phyloP scores from a whole-genome alignment of 2,888 invertebrate species.

The Hybos culiciformis region DNA sequence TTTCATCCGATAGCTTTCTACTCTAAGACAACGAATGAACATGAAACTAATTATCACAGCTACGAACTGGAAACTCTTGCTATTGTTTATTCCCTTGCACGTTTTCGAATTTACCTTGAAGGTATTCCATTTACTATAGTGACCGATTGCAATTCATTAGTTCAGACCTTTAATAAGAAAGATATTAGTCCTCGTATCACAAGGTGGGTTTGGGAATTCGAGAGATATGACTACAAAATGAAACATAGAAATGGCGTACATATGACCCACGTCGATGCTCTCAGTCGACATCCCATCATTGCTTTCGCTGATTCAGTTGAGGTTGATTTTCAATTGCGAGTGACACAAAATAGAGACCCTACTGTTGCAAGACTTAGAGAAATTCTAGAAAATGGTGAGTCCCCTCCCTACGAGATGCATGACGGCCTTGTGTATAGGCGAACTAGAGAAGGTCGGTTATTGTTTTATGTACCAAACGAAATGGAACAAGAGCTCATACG shows the following conservation, averaged over 20 bases:
- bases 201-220: conserved; percentile 2
- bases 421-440: no score
- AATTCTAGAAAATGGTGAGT: no score
- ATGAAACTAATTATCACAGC: conserved; percentile 19
- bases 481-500: conserved; percentile 12
- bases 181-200: conserved; percentile 6
- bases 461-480: no score
- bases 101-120: conserved; percentile 2
- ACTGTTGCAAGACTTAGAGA: no score
- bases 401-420: no score
- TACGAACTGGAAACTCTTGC: conserved; percentile 17
- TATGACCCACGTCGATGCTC: conserved; percentile 15
- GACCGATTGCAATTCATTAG: conserved; percentile 4
- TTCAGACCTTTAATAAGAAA: conserved; percentile 6
- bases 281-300: no score
- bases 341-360: no score
- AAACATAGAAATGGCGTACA: conserved; percentile 12
- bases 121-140: conserved; percentile 3
- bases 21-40: conserved; percentile 5
- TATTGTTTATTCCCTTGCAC: conserved; percentile 1
- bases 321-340: no score
- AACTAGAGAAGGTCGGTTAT: no score
- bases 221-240: conserved; percentile 10
- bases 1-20: not conserved
- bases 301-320: no score